Evolutionary conservation across 2,888 invertebrate genomes (phyloP).

Genomic region (Lochmaea crataegi): DNA sequence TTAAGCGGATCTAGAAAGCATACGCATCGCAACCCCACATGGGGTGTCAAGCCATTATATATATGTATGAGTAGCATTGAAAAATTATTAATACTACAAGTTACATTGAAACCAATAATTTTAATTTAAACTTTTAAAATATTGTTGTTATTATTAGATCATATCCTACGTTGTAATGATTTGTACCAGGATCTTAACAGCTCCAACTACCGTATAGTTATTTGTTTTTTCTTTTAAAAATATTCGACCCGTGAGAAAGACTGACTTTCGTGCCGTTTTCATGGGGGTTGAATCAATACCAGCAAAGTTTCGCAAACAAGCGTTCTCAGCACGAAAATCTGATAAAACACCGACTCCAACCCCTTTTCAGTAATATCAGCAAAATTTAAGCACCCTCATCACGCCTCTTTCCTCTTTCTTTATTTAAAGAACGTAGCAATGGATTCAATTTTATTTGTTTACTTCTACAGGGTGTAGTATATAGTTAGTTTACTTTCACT

Average conservation of each 20-base stretch:
- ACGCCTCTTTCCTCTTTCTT: not conserved
- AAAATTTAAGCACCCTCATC: slow-evolving; percentile 45
- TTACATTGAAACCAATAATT: too few relatives aligned
- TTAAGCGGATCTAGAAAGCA: too few relatives aligned
- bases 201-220: not conserved
- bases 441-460: not conserved
- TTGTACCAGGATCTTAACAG: slow-evolving; percentile 4
- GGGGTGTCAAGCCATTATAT: too few relatives aligned
- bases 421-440: slow-evolving; percentile 10
- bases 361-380: slow-evolving; percentile 38
- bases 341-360: slow-evolving; percentile 50
- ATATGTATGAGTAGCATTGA: not conserved
- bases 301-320: slow-evolving; percentile 52
- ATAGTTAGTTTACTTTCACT: too few relatives aligned
- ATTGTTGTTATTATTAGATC: too few relatives aligned
- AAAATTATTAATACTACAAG: too few relatives aligned
- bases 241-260: slow-evolving; percentile 49
- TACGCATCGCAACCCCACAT: too few relatives aligned
- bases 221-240: slow-evolving; percentile 6
- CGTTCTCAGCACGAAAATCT: slow-evolving; percentile 61
- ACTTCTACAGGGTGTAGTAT: too few relatives aligned
- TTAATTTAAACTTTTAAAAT: too few relatives aligned
- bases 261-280: slow-evolving; percentile 43
- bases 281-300: slow-evolving; percentile 59
- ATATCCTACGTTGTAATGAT: too few relatives aligned